Evolutionary conservation across 2,888 invertebrate species (phyloP).

Genomic region (Caenorhabditis sulstoni): DNA sequence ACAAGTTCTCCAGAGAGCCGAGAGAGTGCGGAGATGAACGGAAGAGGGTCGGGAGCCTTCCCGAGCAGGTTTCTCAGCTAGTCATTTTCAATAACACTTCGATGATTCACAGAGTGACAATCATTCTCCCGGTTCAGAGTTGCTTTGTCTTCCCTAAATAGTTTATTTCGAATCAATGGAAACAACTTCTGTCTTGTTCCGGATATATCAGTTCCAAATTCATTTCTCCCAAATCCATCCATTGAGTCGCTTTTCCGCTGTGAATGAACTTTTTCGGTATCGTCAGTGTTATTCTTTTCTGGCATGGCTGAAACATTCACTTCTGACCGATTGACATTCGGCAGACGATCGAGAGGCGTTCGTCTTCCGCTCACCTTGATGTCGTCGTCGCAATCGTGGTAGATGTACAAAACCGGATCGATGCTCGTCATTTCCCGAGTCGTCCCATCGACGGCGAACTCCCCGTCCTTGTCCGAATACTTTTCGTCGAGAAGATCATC

Average conservation of each 20-base stretch:
- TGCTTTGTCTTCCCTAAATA: too few species aligned
- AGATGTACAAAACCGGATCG: slow-evolving; percentile 70
- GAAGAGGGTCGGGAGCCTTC: too few species aligned
- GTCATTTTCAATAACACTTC: too few species aligned
- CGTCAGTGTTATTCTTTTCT: slow-evolving; percentile 61
- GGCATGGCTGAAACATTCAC: slow-evolving; percentile 71
- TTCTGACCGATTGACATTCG: too few species aligned
- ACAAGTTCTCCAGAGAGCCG: slow-evolving; percentile 1
- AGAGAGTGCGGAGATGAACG: too few species aligned
- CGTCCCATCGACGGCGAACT: slow-evolving; percentile 62
- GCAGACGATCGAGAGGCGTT: too few species aligned
- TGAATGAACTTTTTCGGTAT: slow-evolving; percentile 69
- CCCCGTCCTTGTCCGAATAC: slow-evolving; percentile 66
- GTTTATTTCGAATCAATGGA: slow-evolving; percentile 56
- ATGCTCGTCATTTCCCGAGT: slow-evolving; percentile 69
- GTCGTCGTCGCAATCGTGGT: slow-evolving; percentile 72
- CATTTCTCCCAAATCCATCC: slow-evolving; percentile 66
- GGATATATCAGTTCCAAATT: slow-evolving; percentile 61
- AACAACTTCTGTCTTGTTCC: slow-evolving; percentile 66
- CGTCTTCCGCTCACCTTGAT: too few species aligned
- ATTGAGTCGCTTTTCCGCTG: slow-evolving; percentile 53
- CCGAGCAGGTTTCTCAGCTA: too few species aligned
- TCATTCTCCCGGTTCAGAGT: too few species aligned
- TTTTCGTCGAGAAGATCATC: slow-evolving; percentile 70
- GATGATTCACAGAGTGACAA: too few species aligned